Conservation (phyloP, 2,888 invertebrate genomes). For the Crepidodera aurea region DNA sequence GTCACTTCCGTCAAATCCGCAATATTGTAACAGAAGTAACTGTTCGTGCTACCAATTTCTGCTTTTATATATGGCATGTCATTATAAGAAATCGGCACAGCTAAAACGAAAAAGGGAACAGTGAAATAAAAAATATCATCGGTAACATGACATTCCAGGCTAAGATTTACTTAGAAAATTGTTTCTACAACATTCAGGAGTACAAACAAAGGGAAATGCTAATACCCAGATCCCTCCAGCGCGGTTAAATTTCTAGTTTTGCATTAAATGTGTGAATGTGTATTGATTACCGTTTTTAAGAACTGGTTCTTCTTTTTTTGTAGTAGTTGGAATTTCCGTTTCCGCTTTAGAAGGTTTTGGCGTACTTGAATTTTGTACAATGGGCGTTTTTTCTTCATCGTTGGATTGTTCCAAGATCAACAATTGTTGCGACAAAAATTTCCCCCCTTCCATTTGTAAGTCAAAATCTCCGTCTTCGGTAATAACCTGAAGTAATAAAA, state of each 20-base stretch:
- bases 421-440: constrained; percentile 26
- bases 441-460: constrained; percentile 32
- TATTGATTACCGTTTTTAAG: background rate
- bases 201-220: too few species aligned
- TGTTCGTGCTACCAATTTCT: constrained; percentile 30
- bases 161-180: too few species aligned
- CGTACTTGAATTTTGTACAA: too few species aligned
- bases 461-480: constrained; percentile 36
- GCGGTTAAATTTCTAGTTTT: too few species aligned
- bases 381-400: constrained; percentile 10
- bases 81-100: constrained; percentile 28
- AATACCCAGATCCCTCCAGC: too few species aligned
- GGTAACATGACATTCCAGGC: too few species aligned
- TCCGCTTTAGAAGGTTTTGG: background rate
- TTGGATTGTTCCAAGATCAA: constrained; percentile 1
- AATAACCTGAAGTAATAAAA: constrained; percentile 33
- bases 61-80: constrained; percentile 40
- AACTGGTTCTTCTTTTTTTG: background rate
- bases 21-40: constrained; percentile 37
- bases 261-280: too few species aligned
- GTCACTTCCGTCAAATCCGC: constrained; percentile 37
- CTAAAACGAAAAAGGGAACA: too few species aligned
- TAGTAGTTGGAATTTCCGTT: background rate
- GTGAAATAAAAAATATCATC: too few species aligned
- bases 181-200: too few species aligned